Evolutionary conservation across 2,888 invertebrate genomes (phyloP), one percentile per base, ranked within the genome.

Genomic region (Eristalis intricaria): DNA sequence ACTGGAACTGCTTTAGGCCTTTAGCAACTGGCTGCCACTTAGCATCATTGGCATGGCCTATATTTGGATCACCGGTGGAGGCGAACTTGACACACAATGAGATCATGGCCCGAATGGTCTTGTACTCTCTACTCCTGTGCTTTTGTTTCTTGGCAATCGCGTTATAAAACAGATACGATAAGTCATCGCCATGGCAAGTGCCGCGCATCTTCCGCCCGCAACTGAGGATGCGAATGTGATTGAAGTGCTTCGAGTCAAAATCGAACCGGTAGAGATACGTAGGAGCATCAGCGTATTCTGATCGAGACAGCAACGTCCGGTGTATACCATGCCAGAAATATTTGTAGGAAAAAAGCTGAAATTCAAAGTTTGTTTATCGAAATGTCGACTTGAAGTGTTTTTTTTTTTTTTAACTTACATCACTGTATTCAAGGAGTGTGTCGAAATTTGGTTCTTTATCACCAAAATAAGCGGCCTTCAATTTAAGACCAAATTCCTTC

Each of bases 401-500:
- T 19, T 13, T 60, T 13, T 2, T 4, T 5, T 50, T 13, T 60
- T 23, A 4, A 90, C 91, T 91, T 89, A 92, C 92, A 90, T 93
- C 92, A 74, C 92, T 90, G 88, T 93, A 92, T 81, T 92, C 90
- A 50, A 93, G 90, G 3, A 93, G 90, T 38, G 93, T 92, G 26
- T 93, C 90, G 74, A 84, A 89, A 2, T 91, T 90, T 1, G 93
- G 91, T 66, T 92, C 91, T 40, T 92, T 91, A 10, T 93, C 92
- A 1, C 93, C 93, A 89, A 93, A 94, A 89, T 94, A 94, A 11
- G 91, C 90, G 19, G 93, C 84, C 64, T 92, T 92, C 11, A 94
- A 90, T 88, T 91, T 91, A 2, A 91, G 89, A 1, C 94, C 94
- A 40, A 93, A 91, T 10, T 89, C 89, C 32, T 89, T 90, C 4